These are phyloP conservation scores for Leptinotarsa lineolata DNA, from an alignment of 1,140 invertebrate species.

Conservation along the genomic window DNA sequence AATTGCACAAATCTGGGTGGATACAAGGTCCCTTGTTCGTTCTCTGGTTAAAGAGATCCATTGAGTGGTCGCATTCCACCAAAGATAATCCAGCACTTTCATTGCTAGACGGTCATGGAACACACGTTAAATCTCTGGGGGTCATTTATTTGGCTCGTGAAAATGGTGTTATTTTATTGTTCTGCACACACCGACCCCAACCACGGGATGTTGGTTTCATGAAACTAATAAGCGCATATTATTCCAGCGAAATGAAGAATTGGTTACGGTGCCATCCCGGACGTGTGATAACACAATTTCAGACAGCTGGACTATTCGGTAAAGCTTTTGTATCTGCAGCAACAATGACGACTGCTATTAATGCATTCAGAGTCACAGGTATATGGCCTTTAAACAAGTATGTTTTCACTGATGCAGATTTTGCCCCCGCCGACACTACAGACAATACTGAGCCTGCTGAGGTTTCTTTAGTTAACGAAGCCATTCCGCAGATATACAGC, in stretches of 20 bases:
- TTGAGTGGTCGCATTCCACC: too few relatives aligned
- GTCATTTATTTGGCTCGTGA: conserved; percentile 42
- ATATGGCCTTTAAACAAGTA: conserved; percentile 8
- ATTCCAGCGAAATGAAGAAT: conserved; percentile 28
- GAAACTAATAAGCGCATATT: conserved; percentile 47
- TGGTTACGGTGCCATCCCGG: conserved; percentile 31
- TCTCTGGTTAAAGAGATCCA: conserved; percentile 46
- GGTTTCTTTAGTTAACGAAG: too few relatives aligned
- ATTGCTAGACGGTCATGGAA: too few relatives aligned
- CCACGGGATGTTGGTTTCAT: conserved; percentile 55
- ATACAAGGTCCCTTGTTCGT: conserved; percentile 43
- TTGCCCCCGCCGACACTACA: too few relatives aligned
- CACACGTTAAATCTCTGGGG: too few relatives aligned
- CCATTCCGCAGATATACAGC: too few relatives aligned
- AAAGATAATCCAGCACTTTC: too few relatives aligned
- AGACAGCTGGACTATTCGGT: not conserved
- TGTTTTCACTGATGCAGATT: not conserved
- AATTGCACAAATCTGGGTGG: conserved; percentile 43
- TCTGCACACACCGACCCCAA: conserved; percentile 54
- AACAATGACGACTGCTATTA: not conserved
- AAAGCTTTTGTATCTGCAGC: not conserved
- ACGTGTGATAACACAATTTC: conserved; percentile 23
- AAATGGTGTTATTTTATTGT: conserved; percentile 49
- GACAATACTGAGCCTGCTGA: too few relatives aligned
- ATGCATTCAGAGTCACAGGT: conserved; percentile 5